Evolutionary conservation across 2,113 vertebrate genomes (phyloP), one percentile per base, ranked within the genome.

Genomic region (Myotis lucifugus): DNA sequence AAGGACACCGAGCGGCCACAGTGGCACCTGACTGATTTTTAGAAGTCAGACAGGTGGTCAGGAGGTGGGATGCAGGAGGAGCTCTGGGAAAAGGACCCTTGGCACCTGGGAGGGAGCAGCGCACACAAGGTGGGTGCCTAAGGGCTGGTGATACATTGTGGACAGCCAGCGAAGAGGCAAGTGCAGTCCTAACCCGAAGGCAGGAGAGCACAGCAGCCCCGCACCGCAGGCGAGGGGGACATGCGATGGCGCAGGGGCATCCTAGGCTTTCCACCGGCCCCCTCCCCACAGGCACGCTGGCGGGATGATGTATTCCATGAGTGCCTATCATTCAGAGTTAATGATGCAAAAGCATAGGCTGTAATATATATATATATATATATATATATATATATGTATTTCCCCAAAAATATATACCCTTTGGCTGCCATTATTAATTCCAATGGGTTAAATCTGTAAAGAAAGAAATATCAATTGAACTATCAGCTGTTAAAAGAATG

Each of bases 161-260:
- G 40, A 61, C 54, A 78, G 21, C 10, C 34, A 72, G 64, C 6
- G 12, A 79, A 88, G 84, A 85, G 52, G 4, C 3, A 70, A 92
- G 78, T 27, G 40, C 19, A 29, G 6, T 42, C 5, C 42, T 77
- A 14, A 70, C n/a, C 34, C 37, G 50, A 25, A 84, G 48, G 66
- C 18, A 18, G 54, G 7, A 18, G 32, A 32, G 10, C 15, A 13
- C 4, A 74, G 54, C 19, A 73, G 64, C 1, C 46, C 70, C 27
- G 8, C n/a, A 17, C 11, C 8, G 17, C 19, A 56, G 64, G 32
- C 3, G 0, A 52, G 83, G 48, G 48, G 13, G 19, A 27, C 1
- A 2, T 5, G 9, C 1, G 4, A 27, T 1, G 21, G 7, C 3
- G 3, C 6, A 2, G 0, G 3, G 5, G 17, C 7, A 21, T 25